phyloP scores from a whole-genome alignment of 1,140 invertebrate genomes.

The Pararge aegeria region DNA sequence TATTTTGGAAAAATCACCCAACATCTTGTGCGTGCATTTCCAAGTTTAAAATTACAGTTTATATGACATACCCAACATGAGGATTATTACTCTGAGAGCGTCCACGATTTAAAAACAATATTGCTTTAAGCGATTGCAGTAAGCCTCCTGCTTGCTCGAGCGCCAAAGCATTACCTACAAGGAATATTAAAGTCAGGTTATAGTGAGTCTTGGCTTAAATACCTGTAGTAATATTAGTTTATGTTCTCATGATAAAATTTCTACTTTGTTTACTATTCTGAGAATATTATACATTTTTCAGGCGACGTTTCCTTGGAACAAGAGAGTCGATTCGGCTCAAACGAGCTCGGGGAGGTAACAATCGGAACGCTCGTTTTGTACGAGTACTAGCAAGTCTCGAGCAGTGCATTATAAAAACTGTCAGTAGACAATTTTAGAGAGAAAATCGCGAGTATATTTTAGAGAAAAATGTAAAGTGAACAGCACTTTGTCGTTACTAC shows the following conservation, averaged over 20 bases:
- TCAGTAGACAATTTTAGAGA: constrained; percentile 20
- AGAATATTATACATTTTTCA: constrained; percentile 5
- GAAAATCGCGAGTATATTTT: constrained; percentile 11
- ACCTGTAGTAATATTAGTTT: no score
- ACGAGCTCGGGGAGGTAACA: constrained; percentile 19
- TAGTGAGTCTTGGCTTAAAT: no score
- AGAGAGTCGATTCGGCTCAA: constrained; percentile 17
- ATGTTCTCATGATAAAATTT: not conserved
- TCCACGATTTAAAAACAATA: no score
- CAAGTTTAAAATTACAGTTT: no score
- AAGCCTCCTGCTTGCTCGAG: no score
- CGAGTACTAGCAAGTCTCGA: constrained; percentile 5
- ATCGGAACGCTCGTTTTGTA: constrained; percentile 21
- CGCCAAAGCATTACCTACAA: no score
- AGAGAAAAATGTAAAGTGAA: constrained; percentile 13
- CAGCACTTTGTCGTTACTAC: constrained; percentile 7
- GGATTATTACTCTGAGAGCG: no score
- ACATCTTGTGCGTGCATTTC: no score
- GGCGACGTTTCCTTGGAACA: constrained; percentile 3
- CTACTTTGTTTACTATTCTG: not conserved
- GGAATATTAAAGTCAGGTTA: no score
- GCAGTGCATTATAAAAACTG: constrained; percentile 21
- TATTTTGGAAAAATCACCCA: no score
- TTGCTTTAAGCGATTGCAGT: no score
- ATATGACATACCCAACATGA: no score